Percentiles rank a stretch among this genome's conserved stretches.
Evolutionary conservation across 64 coral and sea anemone species (phyloP).

Genomic region (Pachyseris speciosa): DNA sequence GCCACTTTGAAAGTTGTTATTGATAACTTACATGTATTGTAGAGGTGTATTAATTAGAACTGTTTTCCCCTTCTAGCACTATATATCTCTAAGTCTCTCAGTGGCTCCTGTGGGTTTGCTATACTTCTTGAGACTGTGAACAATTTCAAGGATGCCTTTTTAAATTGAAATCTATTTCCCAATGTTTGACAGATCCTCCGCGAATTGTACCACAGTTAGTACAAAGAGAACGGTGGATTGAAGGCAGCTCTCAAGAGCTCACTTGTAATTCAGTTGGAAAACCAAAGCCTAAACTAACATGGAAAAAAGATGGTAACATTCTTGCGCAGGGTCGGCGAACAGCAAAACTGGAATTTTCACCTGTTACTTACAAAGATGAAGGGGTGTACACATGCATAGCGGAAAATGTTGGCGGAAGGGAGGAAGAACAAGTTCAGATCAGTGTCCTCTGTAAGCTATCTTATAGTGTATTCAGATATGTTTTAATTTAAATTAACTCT

Average conservation of each 20-base stretch:
- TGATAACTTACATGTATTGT: too few species aligned
- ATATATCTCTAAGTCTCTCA: too few species aligned
- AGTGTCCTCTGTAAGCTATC: slow-evolving; percentile 50
- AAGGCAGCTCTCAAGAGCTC: slow-evolving; percentile 19
- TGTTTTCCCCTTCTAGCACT: too few species aligned
- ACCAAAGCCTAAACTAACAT: slow-evolving; percentile 44
- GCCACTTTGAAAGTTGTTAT: too few species aligned
- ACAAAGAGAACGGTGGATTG: neutral
- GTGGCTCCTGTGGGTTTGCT: too few species aligned
- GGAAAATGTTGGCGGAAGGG: slow-evolving; percentile 38
- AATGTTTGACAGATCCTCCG: slow-evolving; percentile 19
- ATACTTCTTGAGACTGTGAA: too few species aligned
- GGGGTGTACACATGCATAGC: slow-evolving; percentile 47
- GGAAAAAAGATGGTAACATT: slow-evolving; percentile 13
- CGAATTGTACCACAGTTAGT: neutral
- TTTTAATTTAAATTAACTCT: too few species aligned
- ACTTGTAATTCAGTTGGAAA: slow-evolving; percentile 28
- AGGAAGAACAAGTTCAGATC: neutral
- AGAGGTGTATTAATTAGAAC: too few species aligned
- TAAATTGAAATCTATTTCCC: neutral
- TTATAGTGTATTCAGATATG: too few species aligned
- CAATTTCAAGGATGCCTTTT: too few species aligned
- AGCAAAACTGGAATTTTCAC: slow-evolving; percentile 28
- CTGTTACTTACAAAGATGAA: slow-evolving; percentile 42
- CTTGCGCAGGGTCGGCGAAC: neutral